Percentiles rank a stretch among this genome's conserved stretches.
Evolutionary conservation across 2,113 vertebrate genomes (phyloP).

Genomic region (Mus spicilegus): DNA sequence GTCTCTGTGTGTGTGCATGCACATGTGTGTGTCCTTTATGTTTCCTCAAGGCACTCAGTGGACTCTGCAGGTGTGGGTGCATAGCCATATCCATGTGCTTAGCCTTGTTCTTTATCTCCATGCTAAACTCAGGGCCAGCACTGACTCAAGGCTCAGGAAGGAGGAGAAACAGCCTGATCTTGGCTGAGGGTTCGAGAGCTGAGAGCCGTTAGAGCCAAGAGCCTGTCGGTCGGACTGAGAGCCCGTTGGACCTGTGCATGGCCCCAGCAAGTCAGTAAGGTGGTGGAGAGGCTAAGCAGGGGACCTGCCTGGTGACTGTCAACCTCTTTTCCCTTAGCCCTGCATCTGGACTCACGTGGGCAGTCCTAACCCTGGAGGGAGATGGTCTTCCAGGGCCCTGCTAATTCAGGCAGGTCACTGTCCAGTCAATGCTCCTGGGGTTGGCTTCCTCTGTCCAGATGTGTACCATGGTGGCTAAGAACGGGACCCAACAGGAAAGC

Average conservation of each 20-base stretch:
- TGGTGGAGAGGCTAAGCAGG: background rate
- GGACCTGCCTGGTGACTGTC: rapidly evolving
- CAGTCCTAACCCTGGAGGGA: background rate
- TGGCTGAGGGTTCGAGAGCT: background rate
- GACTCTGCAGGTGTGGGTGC: rapidly evolving
- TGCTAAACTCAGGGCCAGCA: background rate
- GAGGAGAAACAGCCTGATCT: too few relatives aligned
- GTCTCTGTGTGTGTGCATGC: rapidly evolving
- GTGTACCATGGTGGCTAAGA: background rate
- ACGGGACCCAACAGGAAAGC: background rate
- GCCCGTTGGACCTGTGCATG: background rate
- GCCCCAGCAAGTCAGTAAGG: too few relatives aligned
- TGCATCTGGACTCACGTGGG: background rate
- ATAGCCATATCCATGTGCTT: background rate
- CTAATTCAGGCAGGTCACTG: background rate
- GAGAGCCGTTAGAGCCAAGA: background rate
- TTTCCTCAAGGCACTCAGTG: background rate
- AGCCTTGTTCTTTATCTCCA: background rate
- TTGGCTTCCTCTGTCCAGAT: background rate
- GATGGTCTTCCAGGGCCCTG: rapidly evolving
- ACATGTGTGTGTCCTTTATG: background rate
- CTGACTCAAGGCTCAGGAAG: background rate
- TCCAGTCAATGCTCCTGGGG: background rate
- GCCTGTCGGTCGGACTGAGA: background rate
- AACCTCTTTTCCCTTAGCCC: too few relatives aligned